These are phyloP conservation scores for Agapostemon virescens DNA, from an alignment of 2,888 invertebrate genomes.

Conservation along the genomic window DNA sequence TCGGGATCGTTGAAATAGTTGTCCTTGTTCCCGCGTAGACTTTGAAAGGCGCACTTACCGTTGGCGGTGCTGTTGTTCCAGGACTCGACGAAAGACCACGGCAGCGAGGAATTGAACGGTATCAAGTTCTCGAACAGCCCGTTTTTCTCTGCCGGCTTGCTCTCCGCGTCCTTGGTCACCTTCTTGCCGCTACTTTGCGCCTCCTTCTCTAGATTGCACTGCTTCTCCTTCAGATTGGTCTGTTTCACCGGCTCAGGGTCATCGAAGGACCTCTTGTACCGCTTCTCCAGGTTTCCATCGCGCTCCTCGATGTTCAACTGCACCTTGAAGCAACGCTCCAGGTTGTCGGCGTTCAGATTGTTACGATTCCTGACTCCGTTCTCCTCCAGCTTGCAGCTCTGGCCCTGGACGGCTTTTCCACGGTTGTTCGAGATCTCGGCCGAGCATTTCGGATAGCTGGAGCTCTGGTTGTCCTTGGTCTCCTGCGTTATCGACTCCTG, in stretches of 20 bases:
- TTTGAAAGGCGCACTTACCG: conserved; percentile 62
- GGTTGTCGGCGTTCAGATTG: conserved; percentile 66
- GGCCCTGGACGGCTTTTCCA: conserved; percentile 25
- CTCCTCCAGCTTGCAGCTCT: conserved; percentile 46
- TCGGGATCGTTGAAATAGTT: conserved; percentile 54
- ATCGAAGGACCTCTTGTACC: conserved; percentile 73
- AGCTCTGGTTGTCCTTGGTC: conserved; percentile 36
- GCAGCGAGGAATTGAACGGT: conserved; percentile 61
- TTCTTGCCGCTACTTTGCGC: conserved; percentile 15
- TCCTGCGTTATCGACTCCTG: conserved; percentile 53
- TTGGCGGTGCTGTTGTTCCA: conserved; percentile 64
- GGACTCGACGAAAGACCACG: conserved; percentile 66
- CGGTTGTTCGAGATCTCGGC: conserved; percentile 56
- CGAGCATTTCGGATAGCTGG: conserved; percentile 50
- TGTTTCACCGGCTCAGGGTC: conserved; percentile 37
- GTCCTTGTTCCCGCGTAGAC: conserved; percentile 50
- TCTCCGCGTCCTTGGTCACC: conserved; percentile 30
- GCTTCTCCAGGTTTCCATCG: conserved; percentile 75
- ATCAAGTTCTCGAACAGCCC: conserved; percentile 60
- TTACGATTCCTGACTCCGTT: conserved; percentile 49
- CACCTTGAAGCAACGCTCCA: conserved; percentile 73
- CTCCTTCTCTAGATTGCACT: conserved; percentile 49
- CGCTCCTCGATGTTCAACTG: conserved; percentile 74
- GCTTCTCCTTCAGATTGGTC: conserved; percentile 46
- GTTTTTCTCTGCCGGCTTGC: conserved; percentile 46